Percentiles rank a stretch among this genome's conserved stretches.
phyloP scores from a whole-genome alignment of 2,113 vertebrate species.

The Conger conger region DNA sequence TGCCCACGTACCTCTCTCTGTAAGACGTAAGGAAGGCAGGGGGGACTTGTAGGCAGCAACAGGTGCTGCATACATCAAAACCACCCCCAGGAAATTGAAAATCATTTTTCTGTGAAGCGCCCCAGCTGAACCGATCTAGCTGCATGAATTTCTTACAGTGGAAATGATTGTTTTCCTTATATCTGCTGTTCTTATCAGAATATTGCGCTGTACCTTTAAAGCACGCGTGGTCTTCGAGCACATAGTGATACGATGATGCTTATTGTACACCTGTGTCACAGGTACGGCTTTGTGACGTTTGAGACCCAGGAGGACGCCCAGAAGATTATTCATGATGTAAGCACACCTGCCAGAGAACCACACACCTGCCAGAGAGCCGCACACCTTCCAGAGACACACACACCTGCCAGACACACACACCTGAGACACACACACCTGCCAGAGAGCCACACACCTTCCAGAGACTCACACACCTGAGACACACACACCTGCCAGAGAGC shows the following conservation, averaged over 20 bases:
- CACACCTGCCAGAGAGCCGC: not conserved
- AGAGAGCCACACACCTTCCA: too few relatives aligned
- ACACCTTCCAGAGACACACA: too few relatives aligned
- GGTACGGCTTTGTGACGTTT: slow-evolving; percentile 89
- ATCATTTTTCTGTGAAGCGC: not conserved
- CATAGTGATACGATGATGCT: not conserved
- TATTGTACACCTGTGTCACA: slow-evolving; percentile 45
- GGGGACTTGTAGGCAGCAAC: slow-evolving; percentile 29
- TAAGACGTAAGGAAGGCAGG: not conserved
- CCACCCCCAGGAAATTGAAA: not conserved
- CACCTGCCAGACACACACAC: too few relatives aligned
- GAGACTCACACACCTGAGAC: too few relatives aligned
- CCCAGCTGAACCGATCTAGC: not conserved
- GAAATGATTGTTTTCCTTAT: not conserved
- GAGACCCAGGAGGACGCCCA: slow-evolving; percentile 82
- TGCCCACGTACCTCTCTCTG: slow-evolving; percentile 6
- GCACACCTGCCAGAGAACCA: slow-evolving; percentile 37
- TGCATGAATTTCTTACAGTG: not conserved
- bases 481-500: too few relatives aligned
- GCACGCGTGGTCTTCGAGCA: not conserved
- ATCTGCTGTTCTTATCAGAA: too few relatives aligned
- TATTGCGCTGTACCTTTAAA: too few relatives aligned
- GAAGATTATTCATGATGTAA: slow-evolving; percentile 82
- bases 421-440: not conserved
- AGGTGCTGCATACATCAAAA: slow-evolving; percentile 27